Evolutionary conservation across 2,113 vertebrate genomes (phyloP).

Genomic region (Hiodon alosoides): DNA sequence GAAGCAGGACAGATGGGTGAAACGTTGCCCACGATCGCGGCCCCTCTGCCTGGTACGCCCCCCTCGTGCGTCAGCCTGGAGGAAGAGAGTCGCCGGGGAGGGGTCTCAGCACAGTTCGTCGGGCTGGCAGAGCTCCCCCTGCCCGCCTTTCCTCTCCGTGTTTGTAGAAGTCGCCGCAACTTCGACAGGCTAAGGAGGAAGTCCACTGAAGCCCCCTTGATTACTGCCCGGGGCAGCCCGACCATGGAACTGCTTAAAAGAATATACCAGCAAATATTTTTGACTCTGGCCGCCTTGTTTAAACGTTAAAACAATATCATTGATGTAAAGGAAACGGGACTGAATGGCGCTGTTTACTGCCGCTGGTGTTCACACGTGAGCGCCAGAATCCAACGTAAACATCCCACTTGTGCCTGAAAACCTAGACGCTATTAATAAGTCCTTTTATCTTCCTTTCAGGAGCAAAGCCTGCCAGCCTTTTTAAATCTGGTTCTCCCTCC

Average conservation of each 20-base stretch:
- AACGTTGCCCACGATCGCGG: too few relatives aligned
- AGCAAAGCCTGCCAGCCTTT: slow-evolving; percentile 49
- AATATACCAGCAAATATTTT: slow-evolving; percentile 63
- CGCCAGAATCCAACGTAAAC: slow-evolving; percentile 75
- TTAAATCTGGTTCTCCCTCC: slow-evolving; percentile 30
- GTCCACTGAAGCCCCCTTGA: slow-evolving; percentile 53
- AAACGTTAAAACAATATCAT: slow-evolving; percentile 68
- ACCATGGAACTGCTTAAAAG: slow-evolving; percentile 64
- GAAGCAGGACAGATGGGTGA: too few relatives aligned
- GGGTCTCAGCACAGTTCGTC: neutral
- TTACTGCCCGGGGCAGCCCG: slow-evolving; percentile 54
- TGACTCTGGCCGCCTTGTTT: slow-evolving; percentile 55
- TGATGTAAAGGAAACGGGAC: slow-evolving; percentile 75
- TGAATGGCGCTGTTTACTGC: slow-evolving; percentile 74
- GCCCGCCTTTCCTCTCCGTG: slow-evolving; percentile 17
- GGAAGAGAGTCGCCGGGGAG: neutral
- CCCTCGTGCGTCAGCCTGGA: too few relatives aligned
- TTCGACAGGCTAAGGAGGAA: slow-evolving; percentile 52
- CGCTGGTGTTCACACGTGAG: slow-evolving; percentile 70
- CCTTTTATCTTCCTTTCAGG: slow-evolving; percentile 65
- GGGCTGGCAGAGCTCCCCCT: neutral
- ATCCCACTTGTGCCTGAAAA: slow-evolving; percentile 71
- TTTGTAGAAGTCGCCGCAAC: slow-evolving; percentile 55
- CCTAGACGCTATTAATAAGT: slow-evolving; percentile 70
- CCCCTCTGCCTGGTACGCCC: too few relatives aligned